Percentiles rank a stretch among this genome's conserved stretches.
phyloP scores from a whole-genome alignment of 2,797 vertebrate genomes.

The Lophius americanus region DNA sequence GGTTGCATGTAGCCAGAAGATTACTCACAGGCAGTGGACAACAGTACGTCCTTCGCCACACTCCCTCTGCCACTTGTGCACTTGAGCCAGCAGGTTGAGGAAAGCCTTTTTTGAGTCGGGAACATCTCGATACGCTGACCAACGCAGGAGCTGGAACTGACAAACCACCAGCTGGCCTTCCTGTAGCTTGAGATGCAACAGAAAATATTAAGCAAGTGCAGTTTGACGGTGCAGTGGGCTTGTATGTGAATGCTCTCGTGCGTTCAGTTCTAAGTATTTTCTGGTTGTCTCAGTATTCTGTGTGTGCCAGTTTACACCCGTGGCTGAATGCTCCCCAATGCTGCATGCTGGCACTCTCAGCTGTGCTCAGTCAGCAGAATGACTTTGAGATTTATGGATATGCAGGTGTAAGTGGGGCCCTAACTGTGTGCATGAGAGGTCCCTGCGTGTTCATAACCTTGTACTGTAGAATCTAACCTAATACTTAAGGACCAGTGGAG shows the following conservation, averaged over 20 bases:
- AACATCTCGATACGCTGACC: conserved; percentile 95
- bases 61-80: conserved; percentile 96
- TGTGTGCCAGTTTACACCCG: conserved; percentile 51
- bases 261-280: conserved; percentile 11
- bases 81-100: conserved; percentile 91
- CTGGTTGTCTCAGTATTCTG: conserved; percentile 46
- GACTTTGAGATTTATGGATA: conserved; percentile 75
- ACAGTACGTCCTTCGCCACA: conserved; percentile 92
- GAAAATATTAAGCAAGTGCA: conserved; percentile 34
- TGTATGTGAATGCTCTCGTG: neutral
- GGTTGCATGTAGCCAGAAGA: neutral
- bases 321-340: conserved; percentile 60
- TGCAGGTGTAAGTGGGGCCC: conserved; percentile 52
- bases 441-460: conserved; percentile 73
- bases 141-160: conserved; percentile 79
- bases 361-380: conserved; percentile 77
- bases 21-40: conserved; percentile 84
- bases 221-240: neutral
- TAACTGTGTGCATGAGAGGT: conserved; percentile 51
- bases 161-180: conserved; percentile 95
- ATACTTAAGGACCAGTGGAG: conserved; percentile 70
- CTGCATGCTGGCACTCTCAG: conserved; percentile 49
- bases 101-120: conserved; percentile 97
- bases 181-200: conserved; percentile 83
- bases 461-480: conserved; percentile 63